These are phyloP conservation scores for Acleris holmiana DNA, from an alignment of 2,888 invertebrate genomes.

Conservation along the genomic window DNA sequence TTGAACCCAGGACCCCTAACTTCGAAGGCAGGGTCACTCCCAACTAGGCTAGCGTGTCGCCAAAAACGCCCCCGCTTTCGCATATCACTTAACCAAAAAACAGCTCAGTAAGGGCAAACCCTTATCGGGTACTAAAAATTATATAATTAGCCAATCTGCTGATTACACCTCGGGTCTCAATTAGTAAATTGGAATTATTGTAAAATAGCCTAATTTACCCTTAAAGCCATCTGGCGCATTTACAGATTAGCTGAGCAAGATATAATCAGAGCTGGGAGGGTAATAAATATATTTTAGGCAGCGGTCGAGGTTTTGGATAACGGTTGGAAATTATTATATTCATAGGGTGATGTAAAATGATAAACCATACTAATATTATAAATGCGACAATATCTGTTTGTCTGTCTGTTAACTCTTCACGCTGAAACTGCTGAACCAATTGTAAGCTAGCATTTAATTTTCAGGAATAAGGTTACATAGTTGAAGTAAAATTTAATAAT, in stretches of 20 bases:
- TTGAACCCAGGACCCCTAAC: no score
- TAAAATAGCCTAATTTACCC: conserved; percentile 66
- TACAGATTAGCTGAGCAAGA: conserved; percentile 64
- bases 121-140: conserved; percentile 59
- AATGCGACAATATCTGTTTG: no score
- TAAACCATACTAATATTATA: no score
- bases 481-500: no score
- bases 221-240: conserved; percentile 70
- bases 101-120: conserved; percentile 40
- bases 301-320: not conserved
- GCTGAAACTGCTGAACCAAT: no score
- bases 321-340: no score
- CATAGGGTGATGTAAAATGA: no score
- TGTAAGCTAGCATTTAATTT: no score
- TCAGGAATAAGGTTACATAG: no score
- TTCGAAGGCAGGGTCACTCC: no score
- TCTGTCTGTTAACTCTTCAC: no score
- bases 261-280: not conserved
- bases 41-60: no score
- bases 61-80: conserved; percentile 5
- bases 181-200: conserved; percentile 77
- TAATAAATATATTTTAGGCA: conserved; percentile 16
- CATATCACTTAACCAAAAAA: conserved; percentile 34
- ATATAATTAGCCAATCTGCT: conserved; percentile 72
- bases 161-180: conserved; percentile 66